phyloP scores from a whole-genome alignment of 1,140 invertebrate species.

The Brachionus sp. region DNA sequence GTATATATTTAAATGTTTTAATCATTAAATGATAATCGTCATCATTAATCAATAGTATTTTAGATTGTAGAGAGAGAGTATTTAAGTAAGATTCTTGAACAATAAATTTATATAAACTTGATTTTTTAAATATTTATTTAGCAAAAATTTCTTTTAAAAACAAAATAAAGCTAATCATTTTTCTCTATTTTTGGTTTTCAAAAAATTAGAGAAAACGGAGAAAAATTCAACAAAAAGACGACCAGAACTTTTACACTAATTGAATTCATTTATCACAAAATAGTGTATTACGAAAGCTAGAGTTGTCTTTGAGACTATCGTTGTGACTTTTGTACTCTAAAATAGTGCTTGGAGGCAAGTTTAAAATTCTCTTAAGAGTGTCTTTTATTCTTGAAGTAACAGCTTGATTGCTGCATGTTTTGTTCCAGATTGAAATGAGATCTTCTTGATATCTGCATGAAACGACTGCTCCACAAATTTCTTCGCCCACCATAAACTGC shows the following conservation, averaged over 20 bases:
- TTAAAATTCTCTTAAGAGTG: constrained; percentile 84
- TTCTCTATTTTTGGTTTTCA: not conserved
- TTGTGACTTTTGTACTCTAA: constrained; percentile 70
- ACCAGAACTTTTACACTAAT: not conserved
- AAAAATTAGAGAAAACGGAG: not conserved
- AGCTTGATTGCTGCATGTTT: constrained; percentile 78
- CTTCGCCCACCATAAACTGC: constrained; percentile 97
- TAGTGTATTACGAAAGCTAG: constrained; percentile 44
- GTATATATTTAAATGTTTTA: too few species aligned
- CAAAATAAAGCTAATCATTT: not conserved
- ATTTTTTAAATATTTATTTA: constrained; percentile 3
- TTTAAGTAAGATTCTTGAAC: too few species aligned
- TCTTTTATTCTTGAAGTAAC: constrained; percentile 87
- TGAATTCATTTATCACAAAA: constrained; percentile 33
- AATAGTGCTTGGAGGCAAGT: constrained; percentile 82
- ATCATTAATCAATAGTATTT: too few species aligned
- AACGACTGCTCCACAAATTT: constrained; percentile 95
- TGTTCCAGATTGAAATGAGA: constrained; percentile 95
- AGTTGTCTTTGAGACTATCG: constrained; percentile 37
- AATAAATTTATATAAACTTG: not conserved
- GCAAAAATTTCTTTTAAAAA: not conserved
- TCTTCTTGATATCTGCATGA: constrained; percentile 94
- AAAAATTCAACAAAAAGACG: not conserved
- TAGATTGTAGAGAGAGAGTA: too few species aligned
- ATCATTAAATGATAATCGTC: too few species aligned